Evolutionary conservation across 2,888 invertebrate species (phyloP).

Genomic region (Trachelus iudaicus): DNA sequence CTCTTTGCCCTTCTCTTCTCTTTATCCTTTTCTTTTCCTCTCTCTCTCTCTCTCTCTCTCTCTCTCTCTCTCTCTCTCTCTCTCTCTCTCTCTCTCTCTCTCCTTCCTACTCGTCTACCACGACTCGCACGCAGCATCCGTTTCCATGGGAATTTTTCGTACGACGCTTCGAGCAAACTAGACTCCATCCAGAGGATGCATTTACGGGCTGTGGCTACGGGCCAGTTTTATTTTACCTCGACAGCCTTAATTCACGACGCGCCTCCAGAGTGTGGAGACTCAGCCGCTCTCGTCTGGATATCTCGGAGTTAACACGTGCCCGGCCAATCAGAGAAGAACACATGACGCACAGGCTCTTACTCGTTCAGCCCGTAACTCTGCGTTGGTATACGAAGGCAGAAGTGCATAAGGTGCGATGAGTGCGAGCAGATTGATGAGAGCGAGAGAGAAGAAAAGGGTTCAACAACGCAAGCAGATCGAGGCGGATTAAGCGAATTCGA

Average conservation of each 20-base stretch:
- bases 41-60: too few species aligned
- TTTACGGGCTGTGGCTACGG: conserved; percentile 16
- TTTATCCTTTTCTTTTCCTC: not conserved
- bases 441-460: conserved; percentile 2
- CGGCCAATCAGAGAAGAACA: not conserved
- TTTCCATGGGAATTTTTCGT: not conserved
- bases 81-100: too few species aligned
- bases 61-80: too few species aligned
- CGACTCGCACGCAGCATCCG: not conserved
- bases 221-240: conserved; percentile 24
- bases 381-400: not conserved
- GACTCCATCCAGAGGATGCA: not conserved
- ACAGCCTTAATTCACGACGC: not conserved
- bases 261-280: not conserved
- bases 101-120: not conserved
- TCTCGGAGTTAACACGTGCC: not conserved
- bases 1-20: not conserved
- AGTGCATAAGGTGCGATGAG: not conserved
- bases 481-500: conserved; percentile 38
- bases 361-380: not conserved
- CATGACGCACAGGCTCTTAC: not conserved
- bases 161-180: not conserved
- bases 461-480: conserved; percentile 20
- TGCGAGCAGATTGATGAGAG: not conserved
- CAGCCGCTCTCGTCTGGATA: not conserved